Evolutionary conservation across 1,140 invertebrate species (phyloP).

Genomic region (Plectrocnemia conspersa): DNA sequence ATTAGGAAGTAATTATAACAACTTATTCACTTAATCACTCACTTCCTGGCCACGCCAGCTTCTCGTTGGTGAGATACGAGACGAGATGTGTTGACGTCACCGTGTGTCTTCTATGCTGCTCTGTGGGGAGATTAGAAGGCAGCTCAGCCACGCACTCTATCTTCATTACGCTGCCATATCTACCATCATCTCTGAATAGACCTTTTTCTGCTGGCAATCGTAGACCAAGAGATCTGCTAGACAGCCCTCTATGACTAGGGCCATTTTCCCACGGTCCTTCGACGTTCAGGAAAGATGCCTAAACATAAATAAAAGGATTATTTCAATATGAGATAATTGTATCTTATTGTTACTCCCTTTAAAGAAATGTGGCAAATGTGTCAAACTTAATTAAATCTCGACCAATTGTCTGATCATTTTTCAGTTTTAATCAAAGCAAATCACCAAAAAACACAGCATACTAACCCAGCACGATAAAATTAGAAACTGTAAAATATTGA

Average conservation of each 20-base stretch:
- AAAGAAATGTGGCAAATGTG: too few relatives aligned
- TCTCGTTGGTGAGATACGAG: slow-evolving; percentile 20
- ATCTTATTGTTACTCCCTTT: too few relatives aligned
- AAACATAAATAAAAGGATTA: slow-evolving; percentile 8
- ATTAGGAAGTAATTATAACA: too few relatives aligned
- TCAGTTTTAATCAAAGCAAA: too few relatives aligned
- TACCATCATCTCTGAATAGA: slow-evolving; percentile 15
- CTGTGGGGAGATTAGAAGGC: slow-evolving; percentile 3
- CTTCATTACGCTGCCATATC: slow-evolving; percentile 13
- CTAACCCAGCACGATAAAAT: too few relatives aligned
- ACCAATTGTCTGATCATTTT: too few relatives aligned
- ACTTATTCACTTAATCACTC: slow-evolving; percentile 10
- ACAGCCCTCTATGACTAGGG: slow-evolving; percentile 18
- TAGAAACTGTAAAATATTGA: too few relatives aligned
- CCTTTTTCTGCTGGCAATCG: slow-evolving; percentile 17
- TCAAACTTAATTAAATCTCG: too few relatives aligned
- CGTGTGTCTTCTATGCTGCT: slow-evolving; percentile 14
- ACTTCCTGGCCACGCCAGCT: slow-evolving; percentile 30
- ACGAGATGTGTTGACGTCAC: slow-evolving; percentile 6
- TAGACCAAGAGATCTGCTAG: slow-evolving; percentile 15
- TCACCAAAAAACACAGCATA: too few relatives aligned
- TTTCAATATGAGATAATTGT: too few relatives aligned
- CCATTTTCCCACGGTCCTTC: slow-evolving; percentile 28
- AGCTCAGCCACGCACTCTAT: slow-evolving; percentile 22
- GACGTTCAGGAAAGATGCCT: slow-evolving; percentile 30